Conservation (phyloP, 2,113 vertebrate genomes). For the Sinocyclocheilus anshuiensis region DNA sequence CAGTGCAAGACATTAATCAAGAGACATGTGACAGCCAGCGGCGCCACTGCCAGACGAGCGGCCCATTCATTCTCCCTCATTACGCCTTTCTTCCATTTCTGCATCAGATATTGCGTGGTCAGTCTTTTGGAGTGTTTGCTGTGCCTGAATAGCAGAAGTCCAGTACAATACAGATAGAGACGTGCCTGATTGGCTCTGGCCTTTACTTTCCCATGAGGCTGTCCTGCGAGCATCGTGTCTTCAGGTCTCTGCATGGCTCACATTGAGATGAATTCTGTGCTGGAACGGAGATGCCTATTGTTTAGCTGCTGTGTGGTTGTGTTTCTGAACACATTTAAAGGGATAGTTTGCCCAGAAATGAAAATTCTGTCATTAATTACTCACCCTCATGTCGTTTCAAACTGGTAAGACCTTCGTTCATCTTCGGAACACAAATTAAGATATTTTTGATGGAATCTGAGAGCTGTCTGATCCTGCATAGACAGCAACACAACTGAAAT, state of each 20-base stretch:
- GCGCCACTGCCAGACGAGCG: constrained; percentile 23
- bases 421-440: no score
- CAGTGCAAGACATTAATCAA: constrained; percentile 61
- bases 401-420: no score
- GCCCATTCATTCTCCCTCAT: constrained; percentile 14
- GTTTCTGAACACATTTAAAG: not conserved
- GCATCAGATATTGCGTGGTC: not conserved
- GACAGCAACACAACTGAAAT: no score
- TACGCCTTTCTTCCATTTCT: not conserved
- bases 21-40: constrained; percentile 43
- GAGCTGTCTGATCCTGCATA: no score
- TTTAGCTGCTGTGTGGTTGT: not conserved
- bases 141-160: not conserved
- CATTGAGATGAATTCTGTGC: not conserved
- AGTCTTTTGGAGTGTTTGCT: not conserved
- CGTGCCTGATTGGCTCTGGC: not conserved
- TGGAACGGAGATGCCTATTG: not conserved
- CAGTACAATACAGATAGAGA: not conserved
- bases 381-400: no score
- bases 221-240: not conserved
- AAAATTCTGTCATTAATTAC: no score
- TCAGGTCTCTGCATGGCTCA: not conserved
- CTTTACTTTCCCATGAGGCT: not conserved
- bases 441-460: no score
- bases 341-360: no score